Evolutionary conservation across 1,140 invertebrate species (phyloP).

Genomic region (Melipona quadrifasciata): DNA sequence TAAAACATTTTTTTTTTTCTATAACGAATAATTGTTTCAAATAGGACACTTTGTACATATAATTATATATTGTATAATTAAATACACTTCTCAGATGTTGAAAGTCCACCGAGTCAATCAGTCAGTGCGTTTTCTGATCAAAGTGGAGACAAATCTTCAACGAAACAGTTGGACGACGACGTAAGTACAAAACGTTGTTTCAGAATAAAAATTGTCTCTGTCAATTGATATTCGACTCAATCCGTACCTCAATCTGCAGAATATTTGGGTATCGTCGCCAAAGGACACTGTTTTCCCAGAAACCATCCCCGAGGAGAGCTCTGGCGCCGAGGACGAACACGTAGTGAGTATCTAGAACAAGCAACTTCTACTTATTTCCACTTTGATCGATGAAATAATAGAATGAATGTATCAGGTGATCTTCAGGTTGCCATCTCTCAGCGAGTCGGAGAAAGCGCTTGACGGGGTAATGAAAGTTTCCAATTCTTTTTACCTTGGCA

Average conservation of each 20-base stretch:
- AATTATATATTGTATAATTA: neutral
- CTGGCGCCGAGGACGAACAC: slow-evolving; percentile 94
- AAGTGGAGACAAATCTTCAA: slow-evolving; percentile 59
- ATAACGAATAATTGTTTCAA: too few species aligned
- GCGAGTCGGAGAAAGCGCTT: slow-evolving; percentile 83
- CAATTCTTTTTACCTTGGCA: slow-evolving; percentile 84
- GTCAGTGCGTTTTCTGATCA: slow-evolving; percentile 83
- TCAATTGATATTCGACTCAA: neutral
- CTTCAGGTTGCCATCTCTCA: slow-evolving; percentile 88
- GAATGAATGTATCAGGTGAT: slow-evolving; percentile 83
- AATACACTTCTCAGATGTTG: slow-evolving; percentile 74
- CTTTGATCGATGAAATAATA: slow-evolving; percentile 17
- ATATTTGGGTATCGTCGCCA: slow-evolving; percentile 89
- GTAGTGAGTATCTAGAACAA: slow-evolving; percentile 83
- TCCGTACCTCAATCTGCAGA: slow-evolving; percentile 75
- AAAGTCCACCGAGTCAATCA: slow-evolving; percentile 86
- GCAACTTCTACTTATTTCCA: neutral
- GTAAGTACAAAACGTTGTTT: slow-evolving; percentile 61
- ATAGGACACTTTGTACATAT: too few species aligned
- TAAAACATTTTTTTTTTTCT: too few species aligned
- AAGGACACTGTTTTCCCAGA: slow-evolving; percentile 94
- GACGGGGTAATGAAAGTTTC: slow-evolving; percentile 82
- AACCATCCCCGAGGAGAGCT: slow-evolving; percentile 95
- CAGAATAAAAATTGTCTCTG: neutral
- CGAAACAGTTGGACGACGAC: slow-evolving; percentile 75